Base-by-base conservation (phyloP, 2,797 vertebrate genomes). In the Anabas testudineus region DNA sequence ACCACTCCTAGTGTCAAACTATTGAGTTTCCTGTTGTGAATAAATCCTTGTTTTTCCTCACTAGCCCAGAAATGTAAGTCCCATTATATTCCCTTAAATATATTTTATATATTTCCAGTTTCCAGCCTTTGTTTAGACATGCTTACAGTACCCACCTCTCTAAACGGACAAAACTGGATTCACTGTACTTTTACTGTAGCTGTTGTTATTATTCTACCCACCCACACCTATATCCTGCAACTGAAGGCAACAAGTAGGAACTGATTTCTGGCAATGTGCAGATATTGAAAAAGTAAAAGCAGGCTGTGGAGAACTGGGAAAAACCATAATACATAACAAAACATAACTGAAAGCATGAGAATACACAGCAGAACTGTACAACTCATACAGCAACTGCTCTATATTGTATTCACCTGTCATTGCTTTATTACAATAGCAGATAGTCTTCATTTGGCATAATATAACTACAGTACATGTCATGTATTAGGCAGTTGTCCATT, bases 111-210 rank as follows among this genome's bases (percentile, higher is more conserved):
- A 8, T 32, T 32, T 46, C 7, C 12, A 9, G 10, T 37, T n/a
- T n/a, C n/a, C 34, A 54, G 45, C 1, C 7, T 63, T 18, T 77
- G 47, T 80, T 71, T 28, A 6, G 34, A 49, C n/a, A 21, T 51
- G 65, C 19, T 51, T 16, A 28, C n/a, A 57, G 47, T 26, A 26
- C 67, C 72, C 66, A 48, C 48, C 62, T 63, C 37, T 63, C 5
- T 18, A 52, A 66, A 81, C 78, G 42, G 34, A 76, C 60, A 22
- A 4, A 61, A 57, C 60, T 46, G 34, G 41, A 49, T 67, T 65
- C 34, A 10, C 22, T 59, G 30, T 13, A 6, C 32, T 59, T 45
- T 61, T 10, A 36, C 24, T 55, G 28, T 32, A 56, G 32, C 52
- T 66, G 63, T 12, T 42, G 54, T 67, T 63, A 18, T 48, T 65